phyloP scores from a whole-genome alignment of 2,888 invertebrate genomes.

The Corythucha ciliata region DNA sequence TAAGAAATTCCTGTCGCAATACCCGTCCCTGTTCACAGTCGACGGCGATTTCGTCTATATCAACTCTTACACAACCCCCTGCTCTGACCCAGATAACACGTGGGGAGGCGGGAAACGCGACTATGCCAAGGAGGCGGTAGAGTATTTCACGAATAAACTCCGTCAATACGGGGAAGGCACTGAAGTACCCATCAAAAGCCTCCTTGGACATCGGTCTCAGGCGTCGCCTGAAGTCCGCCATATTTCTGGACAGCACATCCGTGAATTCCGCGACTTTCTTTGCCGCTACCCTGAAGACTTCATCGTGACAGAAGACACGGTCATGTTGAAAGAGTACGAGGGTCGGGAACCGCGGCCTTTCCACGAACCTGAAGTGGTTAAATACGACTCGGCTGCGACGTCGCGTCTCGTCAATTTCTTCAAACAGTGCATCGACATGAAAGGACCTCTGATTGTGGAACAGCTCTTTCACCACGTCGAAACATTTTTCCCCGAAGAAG shows the following conservation, averaged over 20 bases:
- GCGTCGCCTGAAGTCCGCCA: slow-evolving; percentile 95
- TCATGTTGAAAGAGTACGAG: slow-evolving; percentile 60
- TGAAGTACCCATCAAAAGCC: slow-evolving; percentile 92
- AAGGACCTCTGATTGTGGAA: slow-evolving; percentile 75
- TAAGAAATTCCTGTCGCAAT: slow-evolving; percentile 91
- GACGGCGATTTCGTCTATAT: slow-evolving; percentile 86
- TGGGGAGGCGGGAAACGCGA: slow-evolving; percentile 54
- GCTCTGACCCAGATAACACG: slow-evolving; percentile 44
- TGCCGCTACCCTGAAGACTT: slow-evolving; percentile 75
- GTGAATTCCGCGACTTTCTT: slow-evolving; percentile 87
- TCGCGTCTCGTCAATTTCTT: slow-evolving; percentile 73
- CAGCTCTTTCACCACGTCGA: slow-evolving; percentile 75
- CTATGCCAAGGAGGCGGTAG: slow-evolving; percentile 92
- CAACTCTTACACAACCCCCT: slow-evolving; percentile 62
- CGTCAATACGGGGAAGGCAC: slow-evolving; percentile 90
- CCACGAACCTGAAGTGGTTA: slow-evolving; percentile 62
- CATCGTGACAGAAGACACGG: slow-evolving; percentile 69
- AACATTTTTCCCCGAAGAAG: slow-evolving; percentile 63
- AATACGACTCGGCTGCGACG: slow-evolving; percentile 74
- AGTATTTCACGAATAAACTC: slow-evolving; percentile 93
- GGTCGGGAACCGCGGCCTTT: slow-evolving; percentile 57
- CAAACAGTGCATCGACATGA: slow-evolving; percentile 69
- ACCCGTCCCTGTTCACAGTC: slow-evolving; percentile 91
- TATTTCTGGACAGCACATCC: slow-evolving; percentile 86
- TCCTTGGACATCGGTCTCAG: slow-evolving; percentile 91